Evolutionary conservation across 2,888 invertebrate species (phyloP).

Genomic region (Drosophila aldrichi): DNA sequence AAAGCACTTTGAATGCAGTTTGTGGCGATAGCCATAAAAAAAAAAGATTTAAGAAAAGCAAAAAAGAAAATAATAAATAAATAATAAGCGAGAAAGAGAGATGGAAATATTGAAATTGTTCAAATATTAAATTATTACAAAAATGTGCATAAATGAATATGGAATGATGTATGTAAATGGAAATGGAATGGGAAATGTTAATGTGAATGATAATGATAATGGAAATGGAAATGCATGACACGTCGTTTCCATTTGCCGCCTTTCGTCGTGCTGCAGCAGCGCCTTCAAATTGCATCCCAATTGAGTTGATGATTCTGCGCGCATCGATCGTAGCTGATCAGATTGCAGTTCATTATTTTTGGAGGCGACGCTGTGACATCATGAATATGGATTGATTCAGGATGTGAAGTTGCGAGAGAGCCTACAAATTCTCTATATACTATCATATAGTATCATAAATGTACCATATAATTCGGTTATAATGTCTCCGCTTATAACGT

Average conservation of each 20-base stretch:
- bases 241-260: slow-evolving; percentile 41
- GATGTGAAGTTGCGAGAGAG: too few relatives aligned
- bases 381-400: not conserved
- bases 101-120: slow-evolving; percentile 67
- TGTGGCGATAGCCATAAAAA: slow-evolving; percentile 61
- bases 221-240: slow-evolving; percentile 63
- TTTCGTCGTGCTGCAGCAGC: slow-evolving; percentile 34
- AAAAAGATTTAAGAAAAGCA: slow-evolving; percentile 13
- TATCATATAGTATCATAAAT: too few relatives aligned
- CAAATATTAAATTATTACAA: slow-evolving; percentile 70
- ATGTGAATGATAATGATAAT: slow-evolving; percentile 52
- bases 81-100: slow-evolving; percentile 23
- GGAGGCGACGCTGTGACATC: slow-evolving; percentile 2
- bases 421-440: too few relatives aligned
- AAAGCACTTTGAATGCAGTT: slow-evolving; percentile 66
- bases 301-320: slow-evolving; percentile 8
- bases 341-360: slow-evolving; percentile 30
- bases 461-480: too few relatives aligned
- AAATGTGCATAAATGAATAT: slow-evolving; percentile 67
- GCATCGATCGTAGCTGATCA: slow-evolving; percentile 13
- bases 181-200: slow-evolving; percentile 27
- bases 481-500: too few relatives aligned
- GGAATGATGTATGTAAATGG: slow-evolving; percentile 68
- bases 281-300: slow-evolving; percentile 32
- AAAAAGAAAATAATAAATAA: slow-evolving; percentile 2